Conservation (phyloP, 1,140 invertebrate genomes). For the Cotesia typhae region DNA sequence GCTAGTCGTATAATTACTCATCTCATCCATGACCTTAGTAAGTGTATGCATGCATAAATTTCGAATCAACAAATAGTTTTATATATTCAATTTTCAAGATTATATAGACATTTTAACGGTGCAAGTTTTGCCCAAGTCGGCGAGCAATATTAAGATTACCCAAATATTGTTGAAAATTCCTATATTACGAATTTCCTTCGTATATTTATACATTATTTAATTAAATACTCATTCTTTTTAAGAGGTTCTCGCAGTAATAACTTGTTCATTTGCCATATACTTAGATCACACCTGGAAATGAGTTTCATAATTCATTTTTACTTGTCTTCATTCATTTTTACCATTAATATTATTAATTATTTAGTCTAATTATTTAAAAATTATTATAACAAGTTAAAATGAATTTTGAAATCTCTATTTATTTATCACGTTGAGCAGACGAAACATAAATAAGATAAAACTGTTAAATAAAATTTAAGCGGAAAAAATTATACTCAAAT, state of each 20-base stretch:
- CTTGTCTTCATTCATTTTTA: conserved; percentile 2
- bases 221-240: conserved; percentile 8
- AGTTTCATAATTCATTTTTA: conserved; percentile 12
- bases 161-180: no score
- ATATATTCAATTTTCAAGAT: no score
- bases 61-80: no score
- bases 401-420: not conserved
- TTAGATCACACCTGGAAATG: not conserved
- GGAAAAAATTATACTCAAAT: not conserved
- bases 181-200: no score
- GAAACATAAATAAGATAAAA: conserved; percentile 8
- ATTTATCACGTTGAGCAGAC: conserved; percentile 28
- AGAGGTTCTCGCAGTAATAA: conserved; percentile 13
- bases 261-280: conserved; percentile 22
- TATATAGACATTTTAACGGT: no score
- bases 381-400: not conserved
- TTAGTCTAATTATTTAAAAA: not conserved
- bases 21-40: no score
- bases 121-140: no score
- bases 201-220: conserved; percentile 2
- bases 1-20: no score
- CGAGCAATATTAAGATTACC: no score
- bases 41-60: no score
- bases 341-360: no score
- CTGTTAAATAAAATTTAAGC: conserved; percentile 8